Base-by-base conservation (phyloP, 37 sponge, comb jelly and placozoan genomes). In the Cladorhizidae sp. region DNA sequence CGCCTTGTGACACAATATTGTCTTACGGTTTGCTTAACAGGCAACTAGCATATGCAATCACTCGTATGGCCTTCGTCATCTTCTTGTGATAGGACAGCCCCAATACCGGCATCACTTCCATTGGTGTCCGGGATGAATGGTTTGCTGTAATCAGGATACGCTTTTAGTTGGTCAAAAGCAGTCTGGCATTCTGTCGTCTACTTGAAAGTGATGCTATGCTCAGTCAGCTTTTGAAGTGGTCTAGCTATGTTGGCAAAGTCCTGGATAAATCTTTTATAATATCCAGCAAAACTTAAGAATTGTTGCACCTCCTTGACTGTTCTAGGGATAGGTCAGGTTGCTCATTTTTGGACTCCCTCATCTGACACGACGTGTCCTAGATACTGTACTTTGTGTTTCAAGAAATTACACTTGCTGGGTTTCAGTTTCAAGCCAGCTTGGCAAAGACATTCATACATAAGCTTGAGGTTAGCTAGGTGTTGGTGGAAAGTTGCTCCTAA, bases 231-330 rank as follows among this genome's bases (percentile, higher is more conserved):
- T n/a, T n/a, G n/a, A n/a, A n/a, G n/a, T n/a, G n/a, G n/a, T n/a
- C n/a, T n/a, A n/a, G n/a, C n/a, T n/a, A n/a, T n/a, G n/a, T n/a
- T n/a, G n/a, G n/a, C n/a, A n/a, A n/a, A n/a, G n/a, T n/a, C n/a
- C n/a, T n/a, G n/a, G n/a, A n/a, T 25, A 63, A 63, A 63, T 63
- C 64, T 63, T 9, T 25, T 12, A 63, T 63, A 63, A 25, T 63
- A 63, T 17, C 28, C 9, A 25, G 64, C 64, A 12, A 63, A 25
- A 26, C 64, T 25, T 22, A 63, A 22, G 54, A 52, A 52, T 15
- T 52, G 54, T 15, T 52, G 54, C 15, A 52, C 54, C 15, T 52
- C 54, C 54, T 52, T n/a, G n/a, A n/a, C n/a, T n/a, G n/a, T n/a
- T n/a, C n/a, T n/a, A n/a, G n/a, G n/a, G n/a, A n/a, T n/a, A 9